Percentiles rank a stretch among this genome's conserved stretches.
Evolutionary conservation across 2,113 vertebrate species (phyloP).

Genomic region (Leucosticte australis): DNA sequence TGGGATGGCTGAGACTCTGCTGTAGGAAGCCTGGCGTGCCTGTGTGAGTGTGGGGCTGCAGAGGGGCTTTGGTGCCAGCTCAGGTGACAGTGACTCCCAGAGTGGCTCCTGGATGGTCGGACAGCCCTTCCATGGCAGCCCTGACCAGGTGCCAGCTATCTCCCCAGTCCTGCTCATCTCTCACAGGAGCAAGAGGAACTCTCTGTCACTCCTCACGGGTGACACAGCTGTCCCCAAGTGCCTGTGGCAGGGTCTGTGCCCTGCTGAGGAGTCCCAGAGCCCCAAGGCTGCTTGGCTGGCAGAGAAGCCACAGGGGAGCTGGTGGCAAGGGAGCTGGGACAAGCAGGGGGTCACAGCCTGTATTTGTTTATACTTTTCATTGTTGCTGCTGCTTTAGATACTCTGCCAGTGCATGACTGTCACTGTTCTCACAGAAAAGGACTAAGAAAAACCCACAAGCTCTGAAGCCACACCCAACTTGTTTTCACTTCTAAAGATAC

Average conservation of each 20-base stretch:
- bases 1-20: not conserved
- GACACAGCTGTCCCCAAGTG: not conserved
- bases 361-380: not conserved
- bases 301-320: not conserved
- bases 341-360: not conserved
- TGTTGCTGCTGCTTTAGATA: not conserved
- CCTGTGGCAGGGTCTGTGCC: not conserved
- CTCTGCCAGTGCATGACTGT: not conserved
- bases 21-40: too few relatives aligned
- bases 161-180: not conserved
- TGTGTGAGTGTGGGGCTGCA: not conserved
- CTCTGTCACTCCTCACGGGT: accelerated
- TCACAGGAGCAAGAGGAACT: not conserved
- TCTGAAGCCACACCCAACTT: not conserved
- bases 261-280: not conserved
- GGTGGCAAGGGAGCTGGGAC: not conserved
- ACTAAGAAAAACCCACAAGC: not conserved
- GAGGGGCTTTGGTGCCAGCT: not conserved
- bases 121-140: not conserved
- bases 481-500: not conserved
- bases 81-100: not conserved
- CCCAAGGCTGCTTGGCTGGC: not conserved
- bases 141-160: not conserved
- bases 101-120: not conserved
- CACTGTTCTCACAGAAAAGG: not conserved